These are phyloP conservation scores for Eurytoma adleriae DNA, from an alignment of 2,888 invertebrate species.

Conservation along the genomic window DNA sequence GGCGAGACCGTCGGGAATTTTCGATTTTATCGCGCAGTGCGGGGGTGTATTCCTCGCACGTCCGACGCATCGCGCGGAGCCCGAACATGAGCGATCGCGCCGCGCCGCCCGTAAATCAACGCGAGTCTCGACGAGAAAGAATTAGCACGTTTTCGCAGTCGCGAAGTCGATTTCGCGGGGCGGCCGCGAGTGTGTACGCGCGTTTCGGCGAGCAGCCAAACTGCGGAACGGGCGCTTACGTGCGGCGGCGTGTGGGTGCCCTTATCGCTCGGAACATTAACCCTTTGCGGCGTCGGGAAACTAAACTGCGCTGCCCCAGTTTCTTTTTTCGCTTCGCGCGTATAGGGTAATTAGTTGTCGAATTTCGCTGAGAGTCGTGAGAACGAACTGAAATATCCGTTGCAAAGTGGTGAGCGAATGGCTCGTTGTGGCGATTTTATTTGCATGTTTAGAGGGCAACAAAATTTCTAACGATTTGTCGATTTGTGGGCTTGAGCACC, in stretches of 20 bases:
- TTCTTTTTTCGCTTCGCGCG: neutral
- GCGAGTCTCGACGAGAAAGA: no score
- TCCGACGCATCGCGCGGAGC: neutral
- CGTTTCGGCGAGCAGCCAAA: conserved; percentile 43
- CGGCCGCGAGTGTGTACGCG: neutral
- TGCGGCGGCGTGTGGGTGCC: neutral
- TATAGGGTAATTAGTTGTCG: conserved; percentile 30
- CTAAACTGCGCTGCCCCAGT: conserved; percentile 23
- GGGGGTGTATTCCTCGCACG: neutral
- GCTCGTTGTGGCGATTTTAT: no score
- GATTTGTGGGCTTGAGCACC: no score
- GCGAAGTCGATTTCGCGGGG: neutral
- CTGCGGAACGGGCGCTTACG: neutral
- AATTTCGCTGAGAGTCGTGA: neutral
- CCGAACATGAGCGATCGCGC: neutral
- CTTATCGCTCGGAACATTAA: conserved; percentile 31
- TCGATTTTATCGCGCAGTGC: no score
- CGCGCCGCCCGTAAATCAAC: no score
- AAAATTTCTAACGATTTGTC: no score
- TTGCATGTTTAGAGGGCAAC: no score
- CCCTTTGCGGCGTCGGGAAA: conserved; percentile 31
- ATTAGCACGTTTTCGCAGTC: neutral
- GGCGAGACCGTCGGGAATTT: no score
- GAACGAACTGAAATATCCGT: no score
- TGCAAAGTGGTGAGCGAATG: no score